Percentiles rank a stretch among this genome's conserved stretches.
Evolutionary conservation across 30 jellyfish, hydroid and myxozoan genomes (phyloP).

Genomic region (Nemopilema nomurai): DNA sequence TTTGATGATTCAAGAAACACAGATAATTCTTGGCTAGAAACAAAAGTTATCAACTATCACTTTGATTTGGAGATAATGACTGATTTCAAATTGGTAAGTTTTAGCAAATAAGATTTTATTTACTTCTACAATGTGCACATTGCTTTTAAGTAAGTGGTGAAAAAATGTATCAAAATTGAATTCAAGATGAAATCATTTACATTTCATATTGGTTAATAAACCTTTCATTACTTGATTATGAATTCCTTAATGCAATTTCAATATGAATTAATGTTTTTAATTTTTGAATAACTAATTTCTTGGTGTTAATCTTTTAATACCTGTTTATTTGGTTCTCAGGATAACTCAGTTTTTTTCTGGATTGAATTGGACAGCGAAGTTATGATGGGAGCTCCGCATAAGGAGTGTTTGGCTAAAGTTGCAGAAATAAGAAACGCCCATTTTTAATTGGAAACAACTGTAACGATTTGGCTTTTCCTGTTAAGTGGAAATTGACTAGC

Average conservation of each 20-base stretch:
- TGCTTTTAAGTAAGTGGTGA: too few relatives aligned
- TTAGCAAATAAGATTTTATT: not conserved
- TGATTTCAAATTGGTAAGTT: not conserved
- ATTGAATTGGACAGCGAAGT: slow-evolving; percentile 38
- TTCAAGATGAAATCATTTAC: not conserved
- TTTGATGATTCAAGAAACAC: slow-evolving; percentile 75
- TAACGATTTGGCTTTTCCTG: too few relatives aligned
- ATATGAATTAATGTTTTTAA: too few relatives aligned
- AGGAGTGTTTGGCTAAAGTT: slow-evolving; percentile 19
- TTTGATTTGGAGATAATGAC: slow-evolving; percentile 64
- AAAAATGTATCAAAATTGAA: too few relatives aligned
- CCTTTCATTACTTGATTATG: too few relatives aligned
- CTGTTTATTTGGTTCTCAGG: slow-evolving; percentile 1
- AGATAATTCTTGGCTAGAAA: slow-evolving; percentile 81
- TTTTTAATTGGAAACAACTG: not conserved
- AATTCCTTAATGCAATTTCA: too few relatives aligned
- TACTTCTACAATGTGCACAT: not conserved
- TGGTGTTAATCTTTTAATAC: not conserved
- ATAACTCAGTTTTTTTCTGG: slow-evolving; percentile 29
- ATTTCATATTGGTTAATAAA: not conserved
- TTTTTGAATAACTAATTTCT: too few relatives aligned
- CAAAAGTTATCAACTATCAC: slow-evolving; percentile 54
- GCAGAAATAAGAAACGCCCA: slow-evolving; percentile 41
- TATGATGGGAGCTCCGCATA: not conserved
- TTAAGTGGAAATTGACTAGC: too few relatives aligned